Evolutionary conservation across 2,797 vertebrate genomes (phyloP).

Genomic region (Typhlichthys subterraneus): DNA sequence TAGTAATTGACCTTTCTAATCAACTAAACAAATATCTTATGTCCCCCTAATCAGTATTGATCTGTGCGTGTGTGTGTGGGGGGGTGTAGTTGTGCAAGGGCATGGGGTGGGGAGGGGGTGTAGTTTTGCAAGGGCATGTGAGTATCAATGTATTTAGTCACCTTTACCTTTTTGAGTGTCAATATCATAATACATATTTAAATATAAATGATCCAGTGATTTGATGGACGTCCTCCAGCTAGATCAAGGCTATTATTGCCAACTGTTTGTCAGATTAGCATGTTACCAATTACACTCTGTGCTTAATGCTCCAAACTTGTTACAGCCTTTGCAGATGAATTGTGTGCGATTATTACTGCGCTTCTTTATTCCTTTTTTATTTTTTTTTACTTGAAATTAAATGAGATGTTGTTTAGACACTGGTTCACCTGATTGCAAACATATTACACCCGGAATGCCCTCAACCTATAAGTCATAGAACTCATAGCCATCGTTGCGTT

Average conservation of each 20-base stretch:
- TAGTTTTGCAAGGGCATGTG: too few species aligned
- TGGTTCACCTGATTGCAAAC: background rate
- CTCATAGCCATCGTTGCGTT: slow-evolving; percentile 16
- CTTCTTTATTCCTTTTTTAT: background rate
- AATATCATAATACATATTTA: slow-evolving; percentile 5
- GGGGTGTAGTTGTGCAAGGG: too few species aligned
- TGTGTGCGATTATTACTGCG: background rate
- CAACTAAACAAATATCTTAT: slow-evolving; percentile 85
- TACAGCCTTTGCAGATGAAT: background rate
- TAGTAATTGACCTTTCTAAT: slow-evolving; percentile 89
- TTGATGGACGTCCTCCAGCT: too few species aligned
- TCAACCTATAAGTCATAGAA: slow-evolving; percentile 23
- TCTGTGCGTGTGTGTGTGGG: slow-evolving; percentile 57
- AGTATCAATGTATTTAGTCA: too few species aligned
- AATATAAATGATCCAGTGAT: too few species aligned
- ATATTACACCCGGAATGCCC: background rate
- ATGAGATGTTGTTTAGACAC: slow-evolving; percentile 5
- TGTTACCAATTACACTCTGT: background rate
- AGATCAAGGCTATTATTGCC: too few species aligned
- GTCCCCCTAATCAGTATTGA: slow-evolving; percentile 85
- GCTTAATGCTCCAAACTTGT: background rate
- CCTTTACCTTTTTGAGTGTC: too few species aligned
- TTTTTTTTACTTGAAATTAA: background rate
- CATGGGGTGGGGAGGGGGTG: too few species aligned
- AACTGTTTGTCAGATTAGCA: background rate